Percentiles rank a stretch among this genome's conserved stretches.
Evolutionary conservation across 1,140 invertebrate species (phyloP).

Genomic region (Heliconius hermathena): DNA sequence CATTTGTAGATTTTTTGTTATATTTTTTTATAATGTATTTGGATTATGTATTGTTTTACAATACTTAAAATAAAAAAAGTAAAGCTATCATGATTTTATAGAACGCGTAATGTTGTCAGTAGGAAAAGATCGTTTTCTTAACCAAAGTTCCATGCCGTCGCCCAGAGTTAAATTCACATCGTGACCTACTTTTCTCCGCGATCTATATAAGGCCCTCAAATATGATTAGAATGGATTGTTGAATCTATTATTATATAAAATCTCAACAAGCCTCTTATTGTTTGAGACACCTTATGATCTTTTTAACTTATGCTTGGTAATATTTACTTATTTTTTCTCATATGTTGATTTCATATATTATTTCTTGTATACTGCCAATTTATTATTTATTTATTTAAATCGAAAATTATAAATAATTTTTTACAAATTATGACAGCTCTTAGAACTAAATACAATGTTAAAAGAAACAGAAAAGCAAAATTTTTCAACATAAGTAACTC

Average conservation of each 20-base stretch:
- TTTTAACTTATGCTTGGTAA: background rate
- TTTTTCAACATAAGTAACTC: too few species aligned
- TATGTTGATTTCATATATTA: too few species aligned
- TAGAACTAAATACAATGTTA: too few species aligned
- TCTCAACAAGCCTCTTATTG: background rate
- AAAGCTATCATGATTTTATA: background rate
- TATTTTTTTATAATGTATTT: too few species aligned
- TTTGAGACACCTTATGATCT: background rate
- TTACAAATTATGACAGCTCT: too few species aligned
- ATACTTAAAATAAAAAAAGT: background rate
- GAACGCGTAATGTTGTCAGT: background rate
- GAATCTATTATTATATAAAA: constrained; percentile 11
- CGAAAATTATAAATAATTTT: too few species aligned
- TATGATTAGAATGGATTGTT: constrained; percentile 18
- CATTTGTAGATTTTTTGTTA: too few species aligned
- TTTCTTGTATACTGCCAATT: too few species aligned
- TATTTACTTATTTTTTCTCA: background rate
- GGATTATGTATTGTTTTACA: background rate
- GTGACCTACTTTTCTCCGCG: constrained; percentile 38
- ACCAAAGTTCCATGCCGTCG: constrained; percentile 29
- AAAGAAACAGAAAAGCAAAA: too few species aligned
- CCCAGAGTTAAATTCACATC: constrained; percentile 31
- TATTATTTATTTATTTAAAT: too few species aligned
- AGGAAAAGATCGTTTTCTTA: constrained; percentile 30
- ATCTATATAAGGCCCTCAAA: constrained; percentile 29